Evolutionary conservation across 2,797 vertebrate species (phyloP).

Genomic region (Nyctalus aviator): DNA sequence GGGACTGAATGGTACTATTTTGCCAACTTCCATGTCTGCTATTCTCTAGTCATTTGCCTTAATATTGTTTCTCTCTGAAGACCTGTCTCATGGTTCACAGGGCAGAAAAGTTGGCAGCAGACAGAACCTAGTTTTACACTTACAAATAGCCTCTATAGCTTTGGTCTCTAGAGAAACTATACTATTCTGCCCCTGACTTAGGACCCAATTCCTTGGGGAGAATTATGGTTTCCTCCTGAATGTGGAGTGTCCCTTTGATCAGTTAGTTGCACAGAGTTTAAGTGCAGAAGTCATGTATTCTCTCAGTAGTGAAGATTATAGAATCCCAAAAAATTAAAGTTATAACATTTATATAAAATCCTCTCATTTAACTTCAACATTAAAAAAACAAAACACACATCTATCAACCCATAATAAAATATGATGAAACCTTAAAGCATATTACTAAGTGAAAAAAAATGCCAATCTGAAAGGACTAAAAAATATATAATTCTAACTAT

Average conservation of each 20-base stretch:
- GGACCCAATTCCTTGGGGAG: background rate
- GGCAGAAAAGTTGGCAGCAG: background rate
- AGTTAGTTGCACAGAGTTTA: background rate
- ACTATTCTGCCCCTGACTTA: background rate
- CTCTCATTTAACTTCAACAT: background rate
- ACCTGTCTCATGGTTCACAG: background rate
- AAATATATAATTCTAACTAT: background rate
- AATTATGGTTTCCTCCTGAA: background rate
- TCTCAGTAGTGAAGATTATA: background rate
- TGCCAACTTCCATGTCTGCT: background rate
- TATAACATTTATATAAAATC: background rate
- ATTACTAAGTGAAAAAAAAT: background rate
- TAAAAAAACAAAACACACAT: background rate
- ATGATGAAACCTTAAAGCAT: background rate
- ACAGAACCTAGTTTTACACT: background rate
- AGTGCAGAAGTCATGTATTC: background rate
- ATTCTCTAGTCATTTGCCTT: background rate
- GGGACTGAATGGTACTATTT: background rate
- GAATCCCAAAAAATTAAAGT: slow-evolving; percentile 10
- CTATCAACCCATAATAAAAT: slow-evolving; percentile 7
- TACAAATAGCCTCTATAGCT: background rate
- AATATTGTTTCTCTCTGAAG: background rate
- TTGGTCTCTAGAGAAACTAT: background rate
- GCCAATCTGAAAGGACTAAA: background rate
- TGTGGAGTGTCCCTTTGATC: background rate